A percentile compares a stretch with the other conserved stretches of the same genome.
Evolutionary conservation across 35 echinoderm and acorn worm genomes (phyloP).

Genomic region (Ophiothrix spiculata): DNA sequence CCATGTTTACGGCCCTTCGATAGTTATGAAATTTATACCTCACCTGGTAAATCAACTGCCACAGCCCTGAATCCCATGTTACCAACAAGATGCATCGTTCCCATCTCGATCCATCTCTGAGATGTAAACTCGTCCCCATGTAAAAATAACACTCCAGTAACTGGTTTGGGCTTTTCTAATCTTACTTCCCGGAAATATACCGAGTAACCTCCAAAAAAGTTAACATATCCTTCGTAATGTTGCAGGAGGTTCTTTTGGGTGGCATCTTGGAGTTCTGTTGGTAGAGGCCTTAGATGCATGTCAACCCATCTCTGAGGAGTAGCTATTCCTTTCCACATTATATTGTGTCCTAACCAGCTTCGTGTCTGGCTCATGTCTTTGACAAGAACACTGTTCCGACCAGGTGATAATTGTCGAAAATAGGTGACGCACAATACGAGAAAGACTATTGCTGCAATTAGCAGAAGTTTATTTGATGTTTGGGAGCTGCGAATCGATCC

Average conservation of each 20-base stretch:
- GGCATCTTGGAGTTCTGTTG: not conserved
- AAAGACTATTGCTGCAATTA: not conserved
- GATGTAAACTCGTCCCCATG: not conserved
- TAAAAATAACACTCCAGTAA: not conserved
- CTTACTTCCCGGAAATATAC: not conserved
- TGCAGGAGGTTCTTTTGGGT: not conserved
- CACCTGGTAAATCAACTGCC: not conserved
- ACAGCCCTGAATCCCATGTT: not conserved
- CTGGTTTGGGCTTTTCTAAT: not conserved
- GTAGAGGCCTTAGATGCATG: not conserved
- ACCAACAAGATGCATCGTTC: not conserved
- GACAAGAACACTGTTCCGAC: not conserved
- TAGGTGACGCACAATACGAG: not conserved
- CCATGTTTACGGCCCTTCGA: too few relatives aligned
- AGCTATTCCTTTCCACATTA: too few relatives aligned
- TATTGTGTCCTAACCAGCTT: not conserved
- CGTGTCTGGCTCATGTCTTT: not conserved
- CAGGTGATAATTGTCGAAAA: not conserved
- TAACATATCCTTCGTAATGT: not conserved
- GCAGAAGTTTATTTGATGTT: not conserved
- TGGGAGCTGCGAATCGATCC: not conserved
- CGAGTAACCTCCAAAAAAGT: not conserved
- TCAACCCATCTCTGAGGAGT: not conserved
- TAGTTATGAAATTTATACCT: too few relatives aligned
- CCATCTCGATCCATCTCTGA: not conserved